These are phyloP conservation scores for Etheostoma perlongum DNA, from an alignment of 2,797 vertebrate genomes.

Conservation along the genomic window DNA sequence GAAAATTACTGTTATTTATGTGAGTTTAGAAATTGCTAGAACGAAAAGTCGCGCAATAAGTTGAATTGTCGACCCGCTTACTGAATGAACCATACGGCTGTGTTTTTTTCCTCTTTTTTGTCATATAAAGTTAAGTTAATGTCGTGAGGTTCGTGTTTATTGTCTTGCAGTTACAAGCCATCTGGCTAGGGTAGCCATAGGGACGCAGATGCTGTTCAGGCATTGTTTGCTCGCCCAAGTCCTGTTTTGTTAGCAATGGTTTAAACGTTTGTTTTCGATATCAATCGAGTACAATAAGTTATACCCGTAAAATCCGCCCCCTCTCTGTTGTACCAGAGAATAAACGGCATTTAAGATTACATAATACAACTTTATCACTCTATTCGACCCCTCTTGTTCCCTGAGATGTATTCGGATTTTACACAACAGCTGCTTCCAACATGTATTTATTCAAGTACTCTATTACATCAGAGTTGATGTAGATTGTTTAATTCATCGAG, in stretches of 20 bases:
- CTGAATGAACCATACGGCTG: background rate
- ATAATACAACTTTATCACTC: constrained; percentile 56
- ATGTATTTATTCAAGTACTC: background rate
- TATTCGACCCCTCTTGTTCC: background rate
- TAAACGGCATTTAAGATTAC: background rate
- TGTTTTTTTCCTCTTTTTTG: constrained; percentile 10
- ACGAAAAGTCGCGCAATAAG: background rate
- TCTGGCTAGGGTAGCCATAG: constrained; percentile 75
- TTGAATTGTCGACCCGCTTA: background rate
- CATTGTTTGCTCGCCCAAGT: constrained; percentile 80
- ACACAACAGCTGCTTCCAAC: background rate
- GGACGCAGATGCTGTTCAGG: constrained; percentile 81
- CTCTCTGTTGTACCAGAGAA: background rate
- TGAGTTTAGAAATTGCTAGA: background rate
- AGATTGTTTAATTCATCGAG: constrained; percentile 39
- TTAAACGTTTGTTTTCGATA: constrained; percentile 23
- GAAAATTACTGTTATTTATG: background rate
- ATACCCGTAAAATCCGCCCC: fast-evolving
- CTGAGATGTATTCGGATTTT: constrained; percentile 8
- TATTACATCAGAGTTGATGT: background rate
- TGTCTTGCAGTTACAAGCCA: constrained; percentile 76
- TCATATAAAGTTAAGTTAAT: constrained; percentile 77
- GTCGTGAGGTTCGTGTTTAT: constrained; percentile 76
- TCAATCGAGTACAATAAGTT: background rate
- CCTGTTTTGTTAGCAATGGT: constrained; percentile 51